Percentiles rank a stretch among this genome's conserved stretches.
phyloP scores from a whole-genome alignment of 2,888 invertebrate species.

The Orthosia incerta region DNA sequence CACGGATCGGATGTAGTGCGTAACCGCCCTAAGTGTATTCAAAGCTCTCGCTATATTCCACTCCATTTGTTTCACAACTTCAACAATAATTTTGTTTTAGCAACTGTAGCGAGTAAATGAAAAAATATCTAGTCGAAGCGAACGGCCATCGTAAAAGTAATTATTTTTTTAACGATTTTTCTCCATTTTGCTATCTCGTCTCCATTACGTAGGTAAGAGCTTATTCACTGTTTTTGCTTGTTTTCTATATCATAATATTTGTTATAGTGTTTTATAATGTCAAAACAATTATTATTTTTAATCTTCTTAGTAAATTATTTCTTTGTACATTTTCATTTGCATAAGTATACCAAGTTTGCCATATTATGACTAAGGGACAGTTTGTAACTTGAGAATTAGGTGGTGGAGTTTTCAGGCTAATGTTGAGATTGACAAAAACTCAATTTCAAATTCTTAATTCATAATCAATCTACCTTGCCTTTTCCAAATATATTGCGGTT shows the following conservation, averaged over 20 bases:
- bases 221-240: conserved; percentile 3
- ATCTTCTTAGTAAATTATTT: no score
- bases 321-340: no score
- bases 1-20: no score
- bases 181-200: conserved; percentile 32
- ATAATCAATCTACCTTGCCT: no score
- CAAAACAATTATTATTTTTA: neutral
- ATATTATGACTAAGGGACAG: no score
- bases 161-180: conserved; percentile 46
- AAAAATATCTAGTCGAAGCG: conserved; percentile 22
- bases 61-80: conserved; percentile 15
- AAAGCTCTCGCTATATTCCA: conserved; percentile 1
- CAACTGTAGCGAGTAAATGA: conserved; percentile 26
- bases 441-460: no score
- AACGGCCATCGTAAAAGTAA: conserved; percentile 37
- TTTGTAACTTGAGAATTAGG: no score
- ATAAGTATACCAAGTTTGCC: no score
- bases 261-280: neutral
- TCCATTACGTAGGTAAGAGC: conserved; percentile 12
- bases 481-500: no score
- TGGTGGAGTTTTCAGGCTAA: no score
- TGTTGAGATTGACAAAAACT: no score
- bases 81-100: conserved; percentile 24
- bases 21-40: neutral
- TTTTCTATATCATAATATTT: neutral